Base-by-base conservation (phyloP, 2,888 invertebrate genomes). In the Myathropa florea region DNA sequence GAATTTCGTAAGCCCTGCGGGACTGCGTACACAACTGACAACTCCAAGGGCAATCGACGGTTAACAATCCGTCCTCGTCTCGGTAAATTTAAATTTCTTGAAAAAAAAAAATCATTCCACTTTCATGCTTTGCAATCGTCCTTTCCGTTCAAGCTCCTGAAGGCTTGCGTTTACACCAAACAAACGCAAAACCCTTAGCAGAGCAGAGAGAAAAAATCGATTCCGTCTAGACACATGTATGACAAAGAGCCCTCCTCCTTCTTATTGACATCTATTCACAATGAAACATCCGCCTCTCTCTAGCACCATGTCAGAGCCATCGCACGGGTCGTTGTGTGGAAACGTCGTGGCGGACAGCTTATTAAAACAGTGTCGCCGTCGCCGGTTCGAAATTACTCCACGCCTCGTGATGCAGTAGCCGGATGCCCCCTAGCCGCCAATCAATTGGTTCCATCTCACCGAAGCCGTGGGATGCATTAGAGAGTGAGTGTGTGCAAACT, bases 221-320 rank as follows among this genome's bases (percentile, higher is more conserved):
- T 83, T 70, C 53, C 59, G 79, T 83, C 83, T 83, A 83, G 83
- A 83, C 83, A 26, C 64, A 73, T 55, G 59, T 64, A 60, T 78
- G 57, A 78, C 78, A 73, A 83, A 72, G 68, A 28, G 61, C 3
- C 28, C 36, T 68, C 63, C 67, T 59, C 26, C 21, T 18, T 55
- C 68, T 26, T 33, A 77, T 77, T 64, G 68, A 59, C 81, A 85
- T 71, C 73, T 70, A 75, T 73, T 28, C 72, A 46, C 39, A 57
- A n/a, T 33, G 7, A 10, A 61, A 67, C 30, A 76, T 63, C 26
- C 67, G 26, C 14, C 33, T 71, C 57, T 7, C 26, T 21, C 18
- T 60, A 14, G 18, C 18, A 0, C 18, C 46, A 18, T 18, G 46
- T 46, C 33, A 33, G 12, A 33, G 53, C 63, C 39, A 46, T 59